Evolutionary conservation across 2,113 vertebrate species (phyloP).

Genomic region (Miniopterus natalensis): DNA sequence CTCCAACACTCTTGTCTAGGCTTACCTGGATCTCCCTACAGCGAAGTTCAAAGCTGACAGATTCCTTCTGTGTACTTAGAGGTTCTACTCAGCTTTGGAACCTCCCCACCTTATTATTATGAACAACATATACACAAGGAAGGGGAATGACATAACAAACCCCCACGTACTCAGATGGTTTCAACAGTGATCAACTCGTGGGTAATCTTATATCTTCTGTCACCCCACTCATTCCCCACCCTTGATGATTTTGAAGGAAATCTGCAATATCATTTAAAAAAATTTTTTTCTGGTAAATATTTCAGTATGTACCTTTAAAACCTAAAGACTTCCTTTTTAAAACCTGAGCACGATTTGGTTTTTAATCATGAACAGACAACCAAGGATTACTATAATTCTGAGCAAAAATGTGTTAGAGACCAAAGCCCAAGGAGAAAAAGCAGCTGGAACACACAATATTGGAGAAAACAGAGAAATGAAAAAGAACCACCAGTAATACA

Average conservation of each 20-base stretch:
- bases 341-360: neutral
- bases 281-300: neutral
- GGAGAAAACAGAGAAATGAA: neutral
- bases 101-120: neutral
- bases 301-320: neutral
- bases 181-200: neutral
- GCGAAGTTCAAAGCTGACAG: neutral
- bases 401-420: neutral
- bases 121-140: neutral
- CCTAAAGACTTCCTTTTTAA: neutral
- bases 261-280: neutral
- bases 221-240: neutral
- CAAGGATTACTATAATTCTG: neutral
- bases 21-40: neutral
- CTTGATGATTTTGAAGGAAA: constrained; percentile 30
- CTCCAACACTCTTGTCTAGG: neutral
- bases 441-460: neutral
- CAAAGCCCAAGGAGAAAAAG: constrained; percentile 15
- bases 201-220: neutral
- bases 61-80: neutral
- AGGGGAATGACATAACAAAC: neutral
- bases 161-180: neutral
- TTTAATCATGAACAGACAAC: neutral
- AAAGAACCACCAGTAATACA: neutral
- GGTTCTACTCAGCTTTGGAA: neutral